phyloP scores from a whole-genome alignment of 92 coral and sea anemone species.

The Nematostella vectensis region DNA sequence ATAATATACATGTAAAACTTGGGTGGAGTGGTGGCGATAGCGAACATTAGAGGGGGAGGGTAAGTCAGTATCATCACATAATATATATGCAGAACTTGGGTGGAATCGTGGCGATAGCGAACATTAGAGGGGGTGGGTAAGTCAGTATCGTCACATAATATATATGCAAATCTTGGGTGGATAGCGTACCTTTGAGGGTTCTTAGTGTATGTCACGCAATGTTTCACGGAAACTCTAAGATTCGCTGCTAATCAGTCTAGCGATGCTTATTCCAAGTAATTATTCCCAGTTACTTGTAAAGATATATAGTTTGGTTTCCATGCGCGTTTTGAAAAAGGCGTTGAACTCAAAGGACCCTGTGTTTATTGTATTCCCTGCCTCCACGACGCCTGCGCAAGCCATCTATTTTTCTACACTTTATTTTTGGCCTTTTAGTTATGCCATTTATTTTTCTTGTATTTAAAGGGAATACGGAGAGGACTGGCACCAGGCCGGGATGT shows the following conservation, averaged over 20 bases:
- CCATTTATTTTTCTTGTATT: background rate
- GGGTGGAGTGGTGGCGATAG: conserved; percentile 84
- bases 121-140: conserved; percentile 98
- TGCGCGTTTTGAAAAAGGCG: too few species aligned
- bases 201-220: background rate
- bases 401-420: too few species aligned
- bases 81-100: conserved; percentile 80
- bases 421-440: too few species aligned
- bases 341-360: too few species aligned
- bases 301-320: too few species aligned
- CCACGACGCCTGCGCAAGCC: too few species aligned
- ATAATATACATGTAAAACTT: conserved; percentile 77
- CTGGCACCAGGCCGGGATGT: conserved; percentile 93
- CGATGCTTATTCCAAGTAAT: too few species aligned
- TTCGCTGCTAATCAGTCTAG: too few species aligned
- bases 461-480: conserved; percentile 91
- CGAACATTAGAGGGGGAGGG: conserved; percentile 99
- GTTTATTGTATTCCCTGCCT: too few species aligned
- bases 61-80: conserved; percentile 65
- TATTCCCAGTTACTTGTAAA: too few species aligned
- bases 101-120: conserved; percentile 84
- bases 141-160: conserved; percentile 58
- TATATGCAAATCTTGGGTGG: conserved; percentile 89
- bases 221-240: too few species aligned
- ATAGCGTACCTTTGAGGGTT: conserved; percentile 90